Evolutionary conservation across 2,797 vertebrate species (phyloP), one percentile per base, ranked within the genome.

Genomic region (Ispidina lecontei): DNA sequence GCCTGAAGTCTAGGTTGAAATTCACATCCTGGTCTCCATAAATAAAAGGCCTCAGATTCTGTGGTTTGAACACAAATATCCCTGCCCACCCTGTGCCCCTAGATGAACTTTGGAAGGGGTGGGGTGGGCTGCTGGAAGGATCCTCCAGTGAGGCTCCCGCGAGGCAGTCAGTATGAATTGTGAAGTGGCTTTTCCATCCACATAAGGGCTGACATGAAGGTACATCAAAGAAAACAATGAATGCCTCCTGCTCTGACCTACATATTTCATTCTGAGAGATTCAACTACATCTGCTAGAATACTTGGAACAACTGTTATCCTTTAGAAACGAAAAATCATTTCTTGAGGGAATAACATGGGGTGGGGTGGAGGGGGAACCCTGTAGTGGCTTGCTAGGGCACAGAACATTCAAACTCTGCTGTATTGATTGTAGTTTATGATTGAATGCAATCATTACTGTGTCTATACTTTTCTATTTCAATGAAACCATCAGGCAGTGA

Each of bases 401-500:
- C 69, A 83, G 90, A 90, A 54, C 70, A 75, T 89, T 92, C 89
- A 89, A 69, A 63, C 63, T 82, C 82, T 71, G 63, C 37, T 56
- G 91, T 84, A 90, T 76, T 81, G 93, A 91, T 79, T 84, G 90
- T 63, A 55, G 60, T 84, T 93, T 69, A 85, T 88, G 89, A 95
- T 79, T 94, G 92, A 92, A 90, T 88, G 84, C 69, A 92, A 85
- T 94, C 89, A 91, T 87, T 78, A 94, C 76, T 52, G 67, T 67
- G 87, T 76, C 90, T 93, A 73, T 90, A 89, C 86, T 94, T 94
- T 95, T 88, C 83, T 90, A 62, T 94, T 96, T 93, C 93, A 96
- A 71, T 94, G 88, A 95, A 96, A 94, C 90, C 92, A 94, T 94
- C 87, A 93, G 94, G 88, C 93, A 93, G 87, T 94, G 95, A 97